Conservation (phyloP, 2,888 invertebrate genomes). For the Athalia rosae region DNA sequence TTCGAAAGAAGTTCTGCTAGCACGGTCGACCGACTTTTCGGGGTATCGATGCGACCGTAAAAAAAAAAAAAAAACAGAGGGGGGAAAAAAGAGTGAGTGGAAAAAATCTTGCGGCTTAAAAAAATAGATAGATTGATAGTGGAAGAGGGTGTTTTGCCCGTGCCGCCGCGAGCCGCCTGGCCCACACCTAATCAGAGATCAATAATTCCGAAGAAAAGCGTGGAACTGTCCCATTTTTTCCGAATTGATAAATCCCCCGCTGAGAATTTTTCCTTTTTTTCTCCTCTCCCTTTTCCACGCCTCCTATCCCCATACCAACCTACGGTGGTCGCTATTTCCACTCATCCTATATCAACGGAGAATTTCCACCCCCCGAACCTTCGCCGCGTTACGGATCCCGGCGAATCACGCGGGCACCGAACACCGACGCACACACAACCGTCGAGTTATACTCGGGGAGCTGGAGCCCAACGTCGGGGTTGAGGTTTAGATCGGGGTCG, state of each 20-base stretch:
- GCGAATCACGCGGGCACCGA: slow-evolving; percentile 23
- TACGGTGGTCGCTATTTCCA: slow-evolving; percentile 48
- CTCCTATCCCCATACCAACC: background rate
- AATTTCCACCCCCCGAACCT: slow-evolving; percentile 67
- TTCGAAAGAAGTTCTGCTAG: slow-evolving; percentile 17
- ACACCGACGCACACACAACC: slow-evolving; percentile 20
- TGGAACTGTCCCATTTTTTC: slow-evolving; percentile 24
- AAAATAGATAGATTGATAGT: slow-evolving; percentile 24
- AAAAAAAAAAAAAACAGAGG: background rate
- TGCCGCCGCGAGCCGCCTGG: background rate
- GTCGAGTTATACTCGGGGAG: background rate
- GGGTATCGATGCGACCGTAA: slow-evolving; percentile 15
- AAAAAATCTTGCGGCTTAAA: background rate
- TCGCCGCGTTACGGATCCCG: background rate
- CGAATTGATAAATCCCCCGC: slow-evolving; percentile 39
- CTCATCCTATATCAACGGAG: slow-evolving; percentile 73
- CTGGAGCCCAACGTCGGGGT: too few relatives aligned
- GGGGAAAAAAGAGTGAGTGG: background rate
- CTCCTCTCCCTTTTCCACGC: background rate
- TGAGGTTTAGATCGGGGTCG: slow-evolving; percentile 8
- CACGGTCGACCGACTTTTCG: slow-evolving; percentile 20
- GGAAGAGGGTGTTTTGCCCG: background rate
- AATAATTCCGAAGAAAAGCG: slow-evolving; percentile 37
- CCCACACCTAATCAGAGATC: slow-evolving; percentile 36
- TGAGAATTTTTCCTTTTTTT: slow-evolving; percentile 1